Evolutionary conservation across 2,888 invertebrate genomes (phyloP).

Genomic region (Eulithis testata): DNA sequence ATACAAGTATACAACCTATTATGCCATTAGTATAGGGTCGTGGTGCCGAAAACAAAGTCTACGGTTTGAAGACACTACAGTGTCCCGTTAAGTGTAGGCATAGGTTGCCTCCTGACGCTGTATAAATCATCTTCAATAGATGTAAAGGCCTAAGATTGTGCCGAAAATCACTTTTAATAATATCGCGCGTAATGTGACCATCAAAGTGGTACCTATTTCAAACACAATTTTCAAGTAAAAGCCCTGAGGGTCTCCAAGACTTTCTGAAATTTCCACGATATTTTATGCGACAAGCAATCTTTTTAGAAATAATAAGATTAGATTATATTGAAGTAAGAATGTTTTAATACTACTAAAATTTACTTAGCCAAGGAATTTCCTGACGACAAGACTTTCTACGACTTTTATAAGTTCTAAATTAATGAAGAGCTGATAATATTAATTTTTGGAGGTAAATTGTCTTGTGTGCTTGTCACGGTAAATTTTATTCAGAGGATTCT

Average conservation of each 20-base stretch:
- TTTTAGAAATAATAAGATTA: conserved; percentile 8
- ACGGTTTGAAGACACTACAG: no score
- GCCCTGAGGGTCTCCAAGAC: conserved; percentile 1
- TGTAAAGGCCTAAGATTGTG: no score
- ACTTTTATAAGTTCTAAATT: background rate
- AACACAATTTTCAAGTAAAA: conserved; percentile 1
- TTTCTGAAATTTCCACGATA: background rate
- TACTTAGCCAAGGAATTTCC: background rate
- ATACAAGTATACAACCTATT: no score
- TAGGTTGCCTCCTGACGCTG: no score
- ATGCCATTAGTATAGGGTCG: no score
- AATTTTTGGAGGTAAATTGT: no score
- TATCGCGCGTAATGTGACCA: background rate
- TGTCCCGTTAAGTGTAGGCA: no score
- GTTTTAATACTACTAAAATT: conserved; percentile 6
- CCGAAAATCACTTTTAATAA: background rate
- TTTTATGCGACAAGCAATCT: conserved; percentile 4
- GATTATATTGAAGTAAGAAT: conserved; percentile 7
- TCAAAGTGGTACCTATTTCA: conserved; percentile 2
- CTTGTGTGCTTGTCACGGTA: no score
- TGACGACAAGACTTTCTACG: background rate
- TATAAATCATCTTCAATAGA: no score
- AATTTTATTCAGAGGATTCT: no score
- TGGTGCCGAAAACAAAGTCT: no score
- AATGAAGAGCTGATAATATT: no score